A percentile compares a stretch with the other conserved stretches of the same genome.
phyloP scores from a whole-genome alignment of 2,888 invertebrate genomes.

The Alviniconcha strummeri region DNA sequence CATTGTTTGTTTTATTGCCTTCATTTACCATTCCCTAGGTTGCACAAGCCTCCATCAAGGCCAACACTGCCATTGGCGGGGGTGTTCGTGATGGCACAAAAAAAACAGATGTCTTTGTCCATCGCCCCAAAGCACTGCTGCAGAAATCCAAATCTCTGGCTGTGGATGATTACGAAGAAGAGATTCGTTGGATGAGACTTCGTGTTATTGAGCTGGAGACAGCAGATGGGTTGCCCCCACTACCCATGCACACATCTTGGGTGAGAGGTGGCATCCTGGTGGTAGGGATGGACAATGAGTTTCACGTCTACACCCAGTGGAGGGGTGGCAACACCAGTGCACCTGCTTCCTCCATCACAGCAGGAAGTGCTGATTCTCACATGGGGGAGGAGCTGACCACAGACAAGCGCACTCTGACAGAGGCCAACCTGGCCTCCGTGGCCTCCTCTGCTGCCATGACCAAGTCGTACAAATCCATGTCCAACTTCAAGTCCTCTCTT shows the following conservation, averaged over 20 bases:
- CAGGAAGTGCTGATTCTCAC: constrained; percentile 14
- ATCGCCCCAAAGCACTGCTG: constrained; percentile 76
- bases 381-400: constrained; percentile 38
- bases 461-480: constrained; percentile 51
- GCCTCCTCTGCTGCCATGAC: constrained; percentile 43
- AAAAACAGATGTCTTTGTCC: constrained; percentile 18
- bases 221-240: constrained; percentile 94
- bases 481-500: constrained; percentile 57
- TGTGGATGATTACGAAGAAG: constrained; percentile 89
- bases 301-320: constrained; percentile 97
- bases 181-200: constrained; percentile 97
- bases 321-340: constrained; percentile 37
- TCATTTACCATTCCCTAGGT: neutral
- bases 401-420: constrained; percentile 63
- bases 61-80: constrained; percentile 30
- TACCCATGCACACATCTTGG: constrained; percentile 99
- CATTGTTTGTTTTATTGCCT: too few relatives aligned
- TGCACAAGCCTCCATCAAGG: constrained; percentile 84
- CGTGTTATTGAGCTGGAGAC: constrained; percentile 92
- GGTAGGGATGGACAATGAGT: constrained; percentile 99
- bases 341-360: neutral
- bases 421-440: constrained; percentile 57
- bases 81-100: neutral
- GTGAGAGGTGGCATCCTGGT: constrained; percentile 97
- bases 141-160: constrained; percentile 94